Conservation (phyloP, 2,797 vertebrate species). For the Neosilurus hyrtlii region DNA sequence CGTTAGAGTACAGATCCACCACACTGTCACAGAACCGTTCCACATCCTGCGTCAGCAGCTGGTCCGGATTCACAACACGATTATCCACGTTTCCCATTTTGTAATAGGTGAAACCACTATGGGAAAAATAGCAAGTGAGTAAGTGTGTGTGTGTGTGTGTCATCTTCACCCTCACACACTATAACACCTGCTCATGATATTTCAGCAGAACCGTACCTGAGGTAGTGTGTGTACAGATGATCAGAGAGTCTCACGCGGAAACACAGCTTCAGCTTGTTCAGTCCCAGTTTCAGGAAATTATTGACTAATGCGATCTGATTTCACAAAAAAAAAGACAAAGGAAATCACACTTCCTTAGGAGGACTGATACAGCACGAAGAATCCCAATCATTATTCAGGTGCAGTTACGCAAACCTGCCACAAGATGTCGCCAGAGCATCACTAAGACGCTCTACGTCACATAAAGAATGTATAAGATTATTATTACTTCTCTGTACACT, state of each 20-base stretch:
- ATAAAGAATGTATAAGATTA: neutral
- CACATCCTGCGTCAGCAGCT: slow-evolving; percentile 85
- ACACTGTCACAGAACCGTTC: slow-evolving; percentile 87
- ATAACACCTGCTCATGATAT: slow-evolving; percentile 63
- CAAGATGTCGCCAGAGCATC: neutral
- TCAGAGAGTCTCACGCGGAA: slow-evolving; percentile 80
- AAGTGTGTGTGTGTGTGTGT: neutral
- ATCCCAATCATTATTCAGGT: neutral
- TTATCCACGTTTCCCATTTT: slow-evolving; percentile 88
- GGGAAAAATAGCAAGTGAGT: slow-evolving; percentile 32
- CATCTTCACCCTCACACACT: neutral
- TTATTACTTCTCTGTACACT: neutral
- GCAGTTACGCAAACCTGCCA: slow-evolving; percentile 4
- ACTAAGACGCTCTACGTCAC: neutral
- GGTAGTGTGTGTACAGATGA: slow-evolving; percentile 84
- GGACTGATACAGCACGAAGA: neutral
- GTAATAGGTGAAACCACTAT: slow-evolving; percentile 82
- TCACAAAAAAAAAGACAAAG: slow-evolving; percentile 25
- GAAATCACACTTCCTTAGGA: neutral
- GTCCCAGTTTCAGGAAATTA: slow-evolving; percentile 83
- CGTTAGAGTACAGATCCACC: slow-evolving; percentile 85
- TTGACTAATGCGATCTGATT: slow-evolving; percentile 83
- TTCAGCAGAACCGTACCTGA: slow-evolving; percentile 63
- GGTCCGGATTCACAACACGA: slow-evolving; percentile 84
- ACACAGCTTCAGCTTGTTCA: slow-evolving; percentile 83